Base-by-base conservation (phyloP, 2,113 vertebrate species). In the Odocoileus hemionus region DNA sequence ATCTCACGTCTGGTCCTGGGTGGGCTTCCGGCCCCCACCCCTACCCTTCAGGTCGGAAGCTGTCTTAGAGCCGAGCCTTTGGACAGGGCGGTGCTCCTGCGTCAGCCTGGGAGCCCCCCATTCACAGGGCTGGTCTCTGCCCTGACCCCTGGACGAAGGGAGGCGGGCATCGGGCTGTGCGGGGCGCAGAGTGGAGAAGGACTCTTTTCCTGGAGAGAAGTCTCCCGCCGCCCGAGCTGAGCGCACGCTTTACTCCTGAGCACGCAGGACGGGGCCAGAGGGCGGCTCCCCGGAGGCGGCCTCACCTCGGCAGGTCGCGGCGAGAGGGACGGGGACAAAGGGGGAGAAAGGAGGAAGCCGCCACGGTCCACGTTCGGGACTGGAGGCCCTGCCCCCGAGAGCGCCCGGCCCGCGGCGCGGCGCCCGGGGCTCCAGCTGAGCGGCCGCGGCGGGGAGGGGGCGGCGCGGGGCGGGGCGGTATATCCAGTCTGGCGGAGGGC, bases 401-500 rank as follows among this genome's bases (percentile, higher is more conserved):
- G 94, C 67, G 30, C 89, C 25, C 60, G 50, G 13, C 67, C 67
- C n/a, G 64, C 64, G 19, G n/a, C 64, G n/a, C 64, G n/a, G 64
- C 19, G 45, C 43, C 64, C 47, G 43, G 64, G 43, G 52, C 26
- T 6, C 67, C 64, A 19, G 67, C 67, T 19, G 64, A 12, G 67
- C 67, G 19, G 64, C 76, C 84, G 94, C 67, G 25, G 50, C 33
- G 10, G 61, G 90, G 67, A 95, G 98, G 98, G 99, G 99, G 99
- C 98, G 99, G 99, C 97, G 98, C 97, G 97, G 97, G 98, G 97
- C 98, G 98, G 89, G 98, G 98, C 93, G 97, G 99, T 99, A 99
- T 99, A 99, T 99, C 99, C 99, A 98, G 99, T 98, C 98, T 96
- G 98, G 97, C 98, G n/a, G 97, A 98, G 99, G 99, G 99, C 98